These are phyloP conservation scores for Solenopsis fugax DNA, from an alignment of 1,140 invertebrate genomes.

Conservation along the genomic window DNA sequence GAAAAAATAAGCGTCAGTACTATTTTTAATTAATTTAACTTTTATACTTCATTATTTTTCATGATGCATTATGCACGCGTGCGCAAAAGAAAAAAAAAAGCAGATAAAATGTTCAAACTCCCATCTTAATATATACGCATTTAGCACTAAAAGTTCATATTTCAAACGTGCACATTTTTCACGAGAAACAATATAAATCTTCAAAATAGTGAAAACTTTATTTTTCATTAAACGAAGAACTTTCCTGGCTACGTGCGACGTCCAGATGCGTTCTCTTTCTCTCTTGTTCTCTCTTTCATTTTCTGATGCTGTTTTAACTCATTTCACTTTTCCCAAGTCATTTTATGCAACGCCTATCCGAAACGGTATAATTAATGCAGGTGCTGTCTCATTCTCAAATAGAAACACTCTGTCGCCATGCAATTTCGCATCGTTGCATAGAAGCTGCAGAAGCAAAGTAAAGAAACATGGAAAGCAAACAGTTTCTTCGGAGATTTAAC, in stretches of 20 bases:
- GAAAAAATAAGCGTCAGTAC: not conserved
- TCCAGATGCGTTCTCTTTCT: not conserved
- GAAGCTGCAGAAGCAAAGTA: not conserved
- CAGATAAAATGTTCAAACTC: too few species aligned
- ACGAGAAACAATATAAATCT: slow-evolving; percentile 22
- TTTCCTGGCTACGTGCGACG: slow-evolving; percentile 1
- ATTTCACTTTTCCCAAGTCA: slow-evolving; percentile 25
- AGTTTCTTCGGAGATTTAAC: not conserved
- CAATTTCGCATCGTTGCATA: not conserved
- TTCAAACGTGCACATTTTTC: slow-evolving; percentile 14
- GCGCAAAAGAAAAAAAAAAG: not conserved
- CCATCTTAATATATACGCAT: not conserved
- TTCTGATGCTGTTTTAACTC: not conserved
- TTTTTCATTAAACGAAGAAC: slow-evolving; percentile 28
- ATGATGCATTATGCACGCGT: not conserved
- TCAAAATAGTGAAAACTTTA: not conserved
- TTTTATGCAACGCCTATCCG: slow-evolving; percentile 17
- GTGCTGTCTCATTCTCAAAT: slow-evolving; percentile 1
- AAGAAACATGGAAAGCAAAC: not conserved
- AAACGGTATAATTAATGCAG: slow-evolving; percentile 37
- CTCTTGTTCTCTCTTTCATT: not conserved
- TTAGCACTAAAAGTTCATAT: not conserved
- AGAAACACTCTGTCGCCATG: not conserved
- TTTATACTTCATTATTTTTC: not conserved
- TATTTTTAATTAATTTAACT: slow-evolving; percentile 10